Conservation (phyloP, 2,888 invertebrate species). For the Nebria salina region DNA sequence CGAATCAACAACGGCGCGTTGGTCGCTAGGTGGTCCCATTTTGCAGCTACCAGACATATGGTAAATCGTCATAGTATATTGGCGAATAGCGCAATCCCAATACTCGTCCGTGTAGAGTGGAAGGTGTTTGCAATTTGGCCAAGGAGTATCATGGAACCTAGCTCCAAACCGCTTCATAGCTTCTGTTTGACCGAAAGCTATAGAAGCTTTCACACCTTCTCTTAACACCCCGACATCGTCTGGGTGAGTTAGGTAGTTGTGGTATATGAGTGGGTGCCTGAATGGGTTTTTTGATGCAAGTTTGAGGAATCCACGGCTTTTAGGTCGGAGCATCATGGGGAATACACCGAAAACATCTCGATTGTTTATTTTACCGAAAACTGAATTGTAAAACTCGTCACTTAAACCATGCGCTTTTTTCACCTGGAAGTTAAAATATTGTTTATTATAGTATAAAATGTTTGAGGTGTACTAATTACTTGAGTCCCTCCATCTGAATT, state of each 20-base stretch:
- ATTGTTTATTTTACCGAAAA: slow-evolving; percentile 76
- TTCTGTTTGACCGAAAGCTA: slow-evolving; percentile 82
- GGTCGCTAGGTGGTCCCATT: slow-evolving; percentile 82
- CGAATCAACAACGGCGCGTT: slow-evolving; percentile 84
- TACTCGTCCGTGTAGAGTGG: slow-evolving; percentile 84
- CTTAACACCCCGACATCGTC: slow-evolving; percentile 84
- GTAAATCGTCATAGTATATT: slow-evolving; percentile 89
- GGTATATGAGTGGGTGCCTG: slow-evolving; percentile 87
- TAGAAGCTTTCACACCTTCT: slow-evolving; percentile 86
- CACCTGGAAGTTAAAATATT: slow-evolving; percentile 63
- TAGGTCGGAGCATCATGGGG: slow-evolving; percentile 90
- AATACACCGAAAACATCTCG: slow-evolving; percentile 83
- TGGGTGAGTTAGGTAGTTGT: slow-evolving; percentile 90
- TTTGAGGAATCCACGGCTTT: slow-evolving; percentile 83
- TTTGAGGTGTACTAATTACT: slow-evolving; percentile 2
- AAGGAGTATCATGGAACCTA: slow-evolving; percentile 75
- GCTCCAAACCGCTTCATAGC: slow-evolving; percentile 84
- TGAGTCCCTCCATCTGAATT: slow-evolving; percentile 83
- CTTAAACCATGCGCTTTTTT: slow-evolving; percentile 83
- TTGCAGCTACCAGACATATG: slow-evolving; percentile 86
- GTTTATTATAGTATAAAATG: not conserved
- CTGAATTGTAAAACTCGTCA: slow-evolving; percentile 82
- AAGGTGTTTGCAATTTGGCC: slow-evolving; percentile 85
- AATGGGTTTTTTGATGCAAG: slow-evolving; percentile 69
- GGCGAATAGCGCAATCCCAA: slow-evolving; percentile 84